Evolutionary conservation across 2,113 vertebrate species (phyloP), one percentile per base, ranked within the genome.

Genomic region (Zingel zingel): DNA sequence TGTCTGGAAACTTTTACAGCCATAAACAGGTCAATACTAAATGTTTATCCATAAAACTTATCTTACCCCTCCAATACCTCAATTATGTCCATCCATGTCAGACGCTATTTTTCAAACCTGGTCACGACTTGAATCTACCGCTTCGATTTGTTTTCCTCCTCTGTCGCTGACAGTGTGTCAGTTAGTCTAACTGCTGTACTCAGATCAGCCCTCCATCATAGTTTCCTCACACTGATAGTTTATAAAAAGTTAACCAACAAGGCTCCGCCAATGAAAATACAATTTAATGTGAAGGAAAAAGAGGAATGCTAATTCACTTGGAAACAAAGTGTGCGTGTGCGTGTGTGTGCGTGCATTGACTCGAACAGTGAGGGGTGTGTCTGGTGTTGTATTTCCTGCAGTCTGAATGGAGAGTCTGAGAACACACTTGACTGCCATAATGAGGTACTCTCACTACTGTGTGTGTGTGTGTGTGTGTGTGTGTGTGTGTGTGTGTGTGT

Each of bases 341-440:
- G 33, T 62, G 59, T 39, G 10, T 62, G 54, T 57, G 21, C 11
- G 53, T 56, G 9, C 23, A 33, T 56, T 13, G 47, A 68, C 68
- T 81, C 71, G 76, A 77, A 85, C 83, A 87, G 85, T 74, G 79
- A 90, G 81, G 83, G 91, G 90, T 76, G 91, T 91, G 92, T 79
- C 90, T 72, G 89, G 91, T 91, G 86, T 92, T 76, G 84, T 83
- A 65, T 91, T 91, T 89, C 88, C 86, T 51, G 82, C 65, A 56
- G 78, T 47, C 77, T 86, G 88, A 89, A 91, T 76, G 64, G 77
- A 2, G 53, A 76, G 86, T 80, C 68, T 18, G 30, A 77, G 58
- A 85, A 88, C 88, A 87, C 89, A 82, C 82, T 86, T 71, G 78
- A 86, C 83, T 43, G 65, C 79, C 1, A 7, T 88, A 87, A 86